Evolutionary conservation across 2,113 vertebrate genomes (phyloP), one percentile per base, ranked within the genome.

Genomic region (Pollimyrus isidori): DNA sequence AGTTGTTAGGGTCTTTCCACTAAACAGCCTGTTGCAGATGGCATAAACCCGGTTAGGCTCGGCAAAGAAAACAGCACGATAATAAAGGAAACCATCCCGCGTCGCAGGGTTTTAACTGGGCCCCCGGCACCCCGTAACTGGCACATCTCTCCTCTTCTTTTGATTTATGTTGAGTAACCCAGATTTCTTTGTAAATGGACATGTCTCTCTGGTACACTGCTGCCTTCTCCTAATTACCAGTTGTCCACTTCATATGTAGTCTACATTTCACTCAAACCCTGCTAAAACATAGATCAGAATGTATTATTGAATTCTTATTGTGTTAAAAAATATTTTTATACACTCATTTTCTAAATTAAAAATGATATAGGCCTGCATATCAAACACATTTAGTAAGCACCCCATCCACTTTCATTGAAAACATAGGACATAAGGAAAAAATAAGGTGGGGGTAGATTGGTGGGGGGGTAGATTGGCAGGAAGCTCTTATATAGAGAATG

Each of bases 391-490:
- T 35, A 35, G 69, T 19, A 80, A 80, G 39, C 35, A 39, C 35
- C 35, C 35, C 73, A 35, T 80, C 35, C 73, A 80, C 26, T 39
- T 19, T 76, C 15, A 39, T 80, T 7, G 19, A 80, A 80, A 80
- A 42, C 73, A 35, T 15, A 76, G 42, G 13, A 9, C n/a, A n/a
- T n/a, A n/a, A n/a, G n/a, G n/a, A n/a, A n/a, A n/a, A n/a, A n/a
- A n/a, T n/a, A n/a, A n/a, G n/a, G n/a, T 73, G n/a, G 56, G 93
- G 56, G 93, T 92, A 94, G 93, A 93, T 94, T 94, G 93, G 93
- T n/a, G n/a, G 82, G n/a, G 56, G 93, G 56, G 93, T 92, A 94
- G 93, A 93, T 94, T 94, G 93, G 93, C 92, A 91, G 92, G 84
- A 46, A 85, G 89, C 92, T 92, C 92, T 91, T 91, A 89, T 58